Conservation (phyloP, 2,797 vertebrate genomes). For the Chloroceryle inda region DNA sequence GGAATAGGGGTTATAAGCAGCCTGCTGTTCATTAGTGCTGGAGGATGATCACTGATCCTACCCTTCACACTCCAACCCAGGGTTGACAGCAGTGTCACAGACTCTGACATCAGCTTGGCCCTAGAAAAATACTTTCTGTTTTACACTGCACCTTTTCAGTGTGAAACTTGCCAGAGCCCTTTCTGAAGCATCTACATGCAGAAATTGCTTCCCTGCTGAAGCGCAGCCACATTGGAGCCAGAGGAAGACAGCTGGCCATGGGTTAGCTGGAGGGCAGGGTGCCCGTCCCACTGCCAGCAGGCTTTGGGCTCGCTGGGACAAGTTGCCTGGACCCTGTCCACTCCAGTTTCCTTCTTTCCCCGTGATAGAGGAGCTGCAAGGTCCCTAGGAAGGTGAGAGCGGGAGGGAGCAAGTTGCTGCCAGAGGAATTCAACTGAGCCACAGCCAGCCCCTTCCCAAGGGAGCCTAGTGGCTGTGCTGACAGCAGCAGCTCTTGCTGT, state of each 20-base stretch:
- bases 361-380: neutral
- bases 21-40: neutral
- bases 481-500: neutral
- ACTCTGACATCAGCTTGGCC: neutral
- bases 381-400: neutral
- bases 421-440: neutral
- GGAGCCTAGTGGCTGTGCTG: neutral
- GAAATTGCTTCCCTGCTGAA: neutral
- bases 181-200: neutral
- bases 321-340: neutral
- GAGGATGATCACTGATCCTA: neutral
- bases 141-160: neutral
- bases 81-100: accelerated
- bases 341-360: conserved; percentile 2
- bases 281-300: accelerated
- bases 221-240: accelerated
- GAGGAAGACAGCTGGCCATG: neutral
- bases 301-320: neutral
- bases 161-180: neutral
- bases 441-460: neutral
- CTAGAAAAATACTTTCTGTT: neutral
- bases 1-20: neutral
- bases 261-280: neutral
- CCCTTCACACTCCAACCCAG: accelerated
- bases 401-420: neutral